Evolutionary conservation across 2,113 vertebrate genomes (phyloP), one percentile per base, ranked within the genome.

Genomic region (Oncorhynchus nerka): DNA sequence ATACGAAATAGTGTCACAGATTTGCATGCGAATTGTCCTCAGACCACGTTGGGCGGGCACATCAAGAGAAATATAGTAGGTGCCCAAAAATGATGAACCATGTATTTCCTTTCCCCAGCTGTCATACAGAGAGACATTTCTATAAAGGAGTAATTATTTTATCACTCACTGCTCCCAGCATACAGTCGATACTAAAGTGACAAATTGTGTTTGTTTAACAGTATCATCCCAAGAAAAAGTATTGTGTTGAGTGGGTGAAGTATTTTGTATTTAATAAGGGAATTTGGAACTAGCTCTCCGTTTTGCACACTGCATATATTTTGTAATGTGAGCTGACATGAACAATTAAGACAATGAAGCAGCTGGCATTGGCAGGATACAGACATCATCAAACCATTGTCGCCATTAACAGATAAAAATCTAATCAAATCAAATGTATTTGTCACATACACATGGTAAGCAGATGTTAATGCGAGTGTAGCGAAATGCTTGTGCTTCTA

Each of bases 21-120:
- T 45, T 12, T 12, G 11, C 39, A 45, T 45, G 9, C 9, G 9
- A 45, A 45, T 45, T 45, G 39, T 9, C 39, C 39, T 39, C 7
- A 39, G 8, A 9, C 39, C 39, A 39, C 8, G 0, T 39, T 39
- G 2, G 39, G 39, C 8, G 39, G 39, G 8, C 39, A 2, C 39
- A 39, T 81, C 81, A 84, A 86, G 77, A 88, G 75, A 88, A 90
- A 81, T 84, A 86, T 81, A 87, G 79, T 64, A 81, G 81, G 80
- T 7, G 85, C 76, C 81, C 81, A 74, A 79, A 89, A 88, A 87
- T 85, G 85, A 88, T 90, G 86, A 91, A 87, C 89, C 83, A 79
- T 87, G 85, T 87, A 81, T 89, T 89, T 87, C 81, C 85, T 74
- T 88, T 88, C 76, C 32, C 32, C 78, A 82, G 86, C 88, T 83